Conservation (phyloP, 2,113 vertebrate genomes). For the Heterochromis multidens region DNA sequence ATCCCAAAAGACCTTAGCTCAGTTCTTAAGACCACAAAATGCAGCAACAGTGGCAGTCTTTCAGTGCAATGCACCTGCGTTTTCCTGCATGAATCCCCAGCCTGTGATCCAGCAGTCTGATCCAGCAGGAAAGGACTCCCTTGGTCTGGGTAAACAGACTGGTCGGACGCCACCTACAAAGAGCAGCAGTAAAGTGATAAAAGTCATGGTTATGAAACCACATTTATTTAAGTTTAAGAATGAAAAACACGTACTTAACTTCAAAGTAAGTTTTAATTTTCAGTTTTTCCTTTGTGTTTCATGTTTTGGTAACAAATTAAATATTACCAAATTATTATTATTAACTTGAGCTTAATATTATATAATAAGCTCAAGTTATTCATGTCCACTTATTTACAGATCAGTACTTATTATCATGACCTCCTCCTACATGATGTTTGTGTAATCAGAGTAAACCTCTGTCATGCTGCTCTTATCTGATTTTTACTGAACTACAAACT, state of each 20-base stretch:
- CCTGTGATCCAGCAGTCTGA: constrained; percentile 77
- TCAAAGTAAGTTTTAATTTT: not conserved
- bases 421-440: too few species aligned
- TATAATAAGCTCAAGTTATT: too few species aligned
- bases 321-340: not conserved
- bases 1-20: not conserved
- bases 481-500: too few species aligned
- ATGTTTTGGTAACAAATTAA: not conserved
- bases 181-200: not conserved
- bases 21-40: not conserved
- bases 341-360: too few species aligned
- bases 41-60: fast-evolving
- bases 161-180: constrained; percentile 66
- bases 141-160: constrained; percentile 71
- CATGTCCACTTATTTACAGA: too few species aligned
- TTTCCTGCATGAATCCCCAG: constrained; percentile 72
- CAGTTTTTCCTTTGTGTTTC: not conserved
- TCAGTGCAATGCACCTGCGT: constrained; percentile 56
- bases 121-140: constrained; percentile 65
- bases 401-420: too few species aligned
- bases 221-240: not conserved
- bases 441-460: too few species aligned
- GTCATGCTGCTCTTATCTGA: too few species aligned
- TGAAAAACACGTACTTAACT: not conserved
- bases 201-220: not conserved